These are phyloP conservation scores for Enteromius argenteus DNA, from an alignment of 2,797 vertebrate species.

Conservation along the genomic window DNA sequence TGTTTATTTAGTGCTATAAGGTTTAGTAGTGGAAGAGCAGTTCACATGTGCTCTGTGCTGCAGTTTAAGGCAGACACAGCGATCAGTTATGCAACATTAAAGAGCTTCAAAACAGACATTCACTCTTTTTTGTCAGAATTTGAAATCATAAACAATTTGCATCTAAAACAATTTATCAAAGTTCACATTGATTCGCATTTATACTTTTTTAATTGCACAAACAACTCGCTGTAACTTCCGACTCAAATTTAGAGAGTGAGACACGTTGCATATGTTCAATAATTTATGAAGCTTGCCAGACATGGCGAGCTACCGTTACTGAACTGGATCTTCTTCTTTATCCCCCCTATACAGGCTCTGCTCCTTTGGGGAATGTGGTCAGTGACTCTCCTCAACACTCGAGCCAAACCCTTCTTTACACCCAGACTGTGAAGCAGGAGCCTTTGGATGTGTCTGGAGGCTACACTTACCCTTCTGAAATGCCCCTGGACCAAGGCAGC, in stretches of 20 bases:
- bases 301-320: constrained; percentile 24
- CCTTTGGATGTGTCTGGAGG: constrained; percentile 83
- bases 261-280: not conserved
- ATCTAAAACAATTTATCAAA: not conserved
- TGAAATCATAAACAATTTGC: not conserved
- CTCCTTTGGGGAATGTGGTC: constrained; percentile 60
- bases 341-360: constrained; percentile 44
- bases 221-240: not conserved
- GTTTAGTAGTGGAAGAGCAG: not conserved
- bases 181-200: not conserved
- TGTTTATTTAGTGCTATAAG: not conserved
- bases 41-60: not conserved
- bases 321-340: constrained; percentile 38
- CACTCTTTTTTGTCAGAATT: not conserved
- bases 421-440: constrained; percentile 91
- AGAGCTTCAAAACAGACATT: not conserved
- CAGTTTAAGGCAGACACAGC: not conserved
- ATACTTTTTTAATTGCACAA: not conserved
- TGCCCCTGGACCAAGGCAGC: constrained; percentile 87
- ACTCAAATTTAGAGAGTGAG: not conserved
- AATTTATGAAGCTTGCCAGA: constrained; percentile 15
- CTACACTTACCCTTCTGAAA: constrained; percentile 86
- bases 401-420: constrained; percentile 59
- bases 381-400: constrained; percentile 59
- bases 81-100: not conserved